Evolutionary conservation across 37 sponge, comb jelly and placozoan genomes (phyloP), one percentile per base, ranked within the genome.

Genomic region (Axinella damicornis): DNA sequence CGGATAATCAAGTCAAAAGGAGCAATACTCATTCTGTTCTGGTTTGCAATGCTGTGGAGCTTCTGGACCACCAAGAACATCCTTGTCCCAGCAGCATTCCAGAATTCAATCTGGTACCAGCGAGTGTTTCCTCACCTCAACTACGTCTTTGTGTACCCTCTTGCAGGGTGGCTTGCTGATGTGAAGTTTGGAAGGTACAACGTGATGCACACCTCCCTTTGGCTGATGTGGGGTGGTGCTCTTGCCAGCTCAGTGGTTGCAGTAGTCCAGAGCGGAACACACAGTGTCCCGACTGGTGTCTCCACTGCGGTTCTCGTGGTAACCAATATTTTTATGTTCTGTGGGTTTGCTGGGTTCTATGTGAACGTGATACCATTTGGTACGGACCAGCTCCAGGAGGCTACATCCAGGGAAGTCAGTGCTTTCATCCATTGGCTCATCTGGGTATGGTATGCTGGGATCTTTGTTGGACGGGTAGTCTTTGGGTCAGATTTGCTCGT

Each of bases 111-210:
- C 46, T 46, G 4, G 46, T 46, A 46, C 46, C 46, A 9, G 46
- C 46, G 46, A 46, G 46, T 46, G 46, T 12, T 46, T 46, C 46
- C 46, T 12, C 46, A 46, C 46, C 46, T 46, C 46, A 46, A 46
- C 46, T 46, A 46, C 9, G 46, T 61, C 2, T n/a, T 78, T 11
- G 31, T 78, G 22, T 78, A 71, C 56, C 83, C 83, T 22, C 37
- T 82, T 9, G 83, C 83, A 32, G 83, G 83, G n/a, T 82, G 83
- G 83, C 39, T 82, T 14, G 71, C 83, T 55, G 83, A 82, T 57
- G 61, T 33, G 17, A 32, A 71, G 17, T 57, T 71, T 2, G 83
- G 83, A 9, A 69, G 83, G 21, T 55, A 82, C 56, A 25, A 59
- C 12, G 83, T 82, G 25, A 53, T 82, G 58, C 46, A 59, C 22